Evolutionary conservation across 2,888 invertebrate genomes (phyloP), one percentile per base, ranked within the genome.

Genomic region (Nemotelus pantherinus): DNA sequence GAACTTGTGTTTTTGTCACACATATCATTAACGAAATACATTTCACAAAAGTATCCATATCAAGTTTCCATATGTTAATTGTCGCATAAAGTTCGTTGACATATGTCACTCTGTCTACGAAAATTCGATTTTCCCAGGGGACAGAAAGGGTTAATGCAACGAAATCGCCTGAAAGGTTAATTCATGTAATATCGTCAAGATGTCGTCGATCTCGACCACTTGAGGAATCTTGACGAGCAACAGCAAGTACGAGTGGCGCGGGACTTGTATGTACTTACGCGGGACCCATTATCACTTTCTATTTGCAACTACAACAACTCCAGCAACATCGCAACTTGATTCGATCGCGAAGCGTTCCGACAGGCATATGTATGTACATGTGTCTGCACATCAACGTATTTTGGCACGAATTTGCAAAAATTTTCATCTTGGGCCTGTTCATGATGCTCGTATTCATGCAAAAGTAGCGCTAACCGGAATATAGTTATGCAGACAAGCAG

Each of bases 201-300:
- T 70, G 70, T 70, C 70, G 70, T 70, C 67, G 48, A 48, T 67
- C 67, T 47, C 67, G 25, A 67, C 48, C 25, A 25, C 67, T 67
- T 53, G 70, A 53, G 55, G 70, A 70, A 70, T 70, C 70, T 70
- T 55, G 55, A 70, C 41, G 55, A 55, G 43, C 53, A 70, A 55
- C 70, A 43, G 2, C 4, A 5, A 55, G 70, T 43, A 70, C 70
- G 55, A 70, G 53, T 47, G 55, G 53, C 39, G 25, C n/a, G 43
- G 4, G 63, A 63, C 39, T 63, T 63, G 63, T 43, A 70, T 55
- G 70, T 43, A 70, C 41, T 53, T 70, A 70, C 55, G 70, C 41
- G 53, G 41, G 53, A 7, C 50, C 70, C 70, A 70, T 70, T 70
- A 70, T 70, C 70, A 70, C 70, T 70, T 70, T 70, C 70, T 70